Base-by-base conservation (phyloP, 2,888 invertebrate genomes). In the Rhingia rostrata region DNA sequence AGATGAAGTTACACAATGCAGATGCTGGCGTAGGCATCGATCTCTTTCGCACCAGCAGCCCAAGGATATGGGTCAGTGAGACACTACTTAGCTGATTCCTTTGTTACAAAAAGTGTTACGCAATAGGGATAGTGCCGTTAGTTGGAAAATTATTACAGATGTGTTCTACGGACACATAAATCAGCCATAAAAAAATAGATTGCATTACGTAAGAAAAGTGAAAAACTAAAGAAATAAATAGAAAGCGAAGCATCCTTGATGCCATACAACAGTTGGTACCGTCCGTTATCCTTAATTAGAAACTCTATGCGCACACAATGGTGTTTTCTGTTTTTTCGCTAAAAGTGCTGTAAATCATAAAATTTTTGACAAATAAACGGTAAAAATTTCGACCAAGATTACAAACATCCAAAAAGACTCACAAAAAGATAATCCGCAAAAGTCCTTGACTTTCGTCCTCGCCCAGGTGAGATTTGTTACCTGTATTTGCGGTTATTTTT, bases 1-100 rank as follows among this genome's bases (percentile, higher is more conserved):
- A 79, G 83, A 84, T 84, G 79, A 84, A 74, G 60, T 84, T 84
- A 84, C 83, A 79, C 79, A 84, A 79, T 84, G 69, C 83, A 84
- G 83, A 84, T 84, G 83, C 63, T 83, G 67, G 7, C 9, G 37
- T 51, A 60, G 56, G 12, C 69, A 54, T 22, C 14, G 41, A 56
- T 12, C n/a, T 45, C 30, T 39, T 35, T 32, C 33, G 67, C 79
- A 79, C 22, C 22, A 22, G 22, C 22, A 22, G 22, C 22, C 22
- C 83, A 84, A 84, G 83, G 83, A 84, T 84, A 79, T 84, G 83
- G 83, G 83, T 84, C 79, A 84, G 58, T 41, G 7, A 6, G 56
- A 41, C 70, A 53, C 35, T 33, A 45, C 39, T 47, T 14, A 14
- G 9, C 47, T 35, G 41, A 30, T 35, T 22, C 35, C 39, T 45